Evolutionary conservation across 2,888 invertebrate genomes (phyloP).

Genomic region (Cylindroiulus punctatus): DNA sequence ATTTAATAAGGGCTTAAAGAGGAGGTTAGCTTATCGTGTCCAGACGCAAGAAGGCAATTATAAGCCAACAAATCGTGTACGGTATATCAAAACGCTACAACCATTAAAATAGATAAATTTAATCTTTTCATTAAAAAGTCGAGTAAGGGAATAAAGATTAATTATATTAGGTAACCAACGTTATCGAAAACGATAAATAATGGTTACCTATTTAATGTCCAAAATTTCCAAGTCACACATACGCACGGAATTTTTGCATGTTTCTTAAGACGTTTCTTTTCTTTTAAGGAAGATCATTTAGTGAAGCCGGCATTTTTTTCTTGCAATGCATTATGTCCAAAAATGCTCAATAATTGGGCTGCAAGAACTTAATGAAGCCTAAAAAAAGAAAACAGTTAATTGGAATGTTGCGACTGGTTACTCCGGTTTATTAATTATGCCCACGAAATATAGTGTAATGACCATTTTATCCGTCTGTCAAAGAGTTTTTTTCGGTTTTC

Average conservation of each 20-base stretch:
- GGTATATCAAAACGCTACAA: conserved; percentile 17
- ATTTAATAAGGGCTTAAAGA: conserved; percentile 25
- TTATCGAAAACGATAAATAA: conserved; percentile 28
- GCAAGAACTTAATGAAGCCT: conserved; percentile 12
- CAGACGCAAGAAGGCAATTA: conserved; percentile 33
- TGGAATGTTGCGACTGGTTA: not conserved
- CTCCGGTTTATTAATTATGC: conserved; percentile 13
- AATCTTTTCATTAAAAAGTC: conserved; percentile 30
- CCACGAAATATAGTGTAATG: not conserved
- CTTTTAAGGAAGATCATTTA: not conserved
- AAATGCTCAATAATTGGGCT: not conserved
- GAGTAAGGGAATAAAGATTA: conserved; percentile 8
- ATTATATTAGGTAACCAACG: conserved; percentile 28
- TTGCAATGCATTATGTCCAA: conserved; percentile 2
- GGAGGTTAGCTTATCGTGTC: conserved; percentile 18
- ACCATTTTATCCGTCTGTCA: not conserved
- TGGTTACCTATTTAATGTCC: not conserved
- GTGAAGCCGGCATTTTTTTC: conserved; percentile 14
- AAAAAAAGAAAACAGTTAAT: not conserved
- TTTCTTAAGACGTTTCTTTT: not conserved
- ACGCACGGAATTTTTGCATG: conserved; percentile 23
- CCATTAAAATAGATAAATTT: conserved; percentile 17
- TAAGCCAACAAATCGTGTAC: conserved; percentile 30
- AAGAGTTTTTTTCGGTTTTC: not conserved
- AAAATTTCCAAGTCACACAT: conserved; percentile 21